A percentile compares a stretch with the other conserved stretches of the same genome.
Conservation (phyloP, 2,113 vertebrate genomes). For the Empidonax traillii region DNA sequence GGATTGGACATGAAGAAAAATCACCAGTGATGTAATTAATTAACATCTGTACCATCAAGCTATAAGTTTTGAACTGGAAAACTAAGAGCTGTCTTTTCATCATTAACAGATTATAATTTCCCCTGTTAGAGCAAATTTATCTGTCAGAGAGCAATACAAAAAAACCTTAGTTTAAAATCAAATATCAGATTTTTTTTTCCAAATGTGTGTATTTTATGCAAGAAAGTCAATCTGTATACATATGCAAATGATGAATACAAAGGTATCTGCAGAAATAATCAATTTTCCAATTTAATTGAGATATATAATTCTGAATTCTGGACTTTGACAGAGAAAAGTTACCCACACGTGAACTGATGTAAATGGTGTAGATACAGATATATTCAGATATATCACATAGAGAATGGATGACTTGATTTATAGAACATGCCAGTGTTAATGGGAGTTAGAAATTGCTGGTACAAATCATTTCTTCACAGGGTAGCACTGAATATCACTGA, state of each 20-base stretch:
- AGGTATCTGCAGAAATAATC: not conserved
- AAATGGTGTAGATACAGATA: not conserved
- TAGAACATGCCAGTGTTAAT: not conserved
- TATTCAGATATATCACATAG: not conserved
- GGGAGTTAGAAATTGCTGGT: not conserved
- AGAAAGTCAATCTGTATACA: not conserved
- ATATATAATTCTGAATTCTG: not conserved
- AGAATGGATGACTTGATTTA: not conserved
- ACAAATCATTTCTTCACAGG: not conserved
- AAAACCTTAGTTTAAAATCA: not conserved
- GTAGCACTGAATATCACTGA: not conserved
- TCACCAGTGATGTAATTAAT: not conserved
- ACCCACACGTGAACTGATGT: not conserved
- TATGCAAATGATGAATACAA: not conserved
- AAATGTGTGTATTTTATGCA: not conserved
- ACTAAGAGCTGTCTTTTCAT: not conserved
- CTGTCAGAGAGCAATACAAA: not conserved
- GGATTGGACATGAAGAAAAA: not conserved
- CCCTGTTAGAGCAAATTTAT: not conserved
- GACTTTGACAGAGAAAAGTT: not conserved
- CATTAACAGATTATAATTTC: not conserved
- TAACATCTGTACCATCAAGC: not conserved
- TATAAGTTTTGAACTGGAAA: not conserved
- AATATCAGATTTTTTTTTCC: not conserved
- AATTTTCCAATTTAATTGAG: not conserved